phyloP scores from a whole-genome alignment of 2,797 vertebrate species.

The Pteropus rufus region DNA sequence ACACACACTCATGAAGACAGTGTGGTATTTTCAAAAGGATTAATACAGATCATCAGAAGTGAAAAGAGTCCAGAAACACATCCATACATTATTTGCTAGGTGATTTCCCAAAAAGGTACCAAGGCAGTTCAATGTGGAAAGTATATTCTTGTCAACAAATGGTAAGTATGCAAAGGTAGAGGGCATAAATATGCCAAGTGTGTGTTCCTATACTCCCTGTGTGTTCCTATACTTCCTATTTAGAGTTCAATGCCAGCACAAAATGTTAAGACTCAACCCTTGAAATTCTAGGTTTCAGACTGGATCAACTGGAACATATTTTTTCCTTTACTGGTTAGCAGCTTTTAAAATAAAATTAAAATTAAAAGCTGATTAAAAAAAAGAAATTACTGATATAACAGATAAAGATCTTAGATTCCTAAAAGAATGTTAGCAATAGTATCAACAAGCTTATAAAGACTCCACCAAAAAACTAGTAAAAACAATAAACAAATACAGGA shows the following conservation, averaged over 20 bases:
- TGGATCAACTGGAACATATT: background rate
- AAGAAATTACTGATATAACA: background rate
- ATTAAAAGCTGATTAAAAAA: background rate
- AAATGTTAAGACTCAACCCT: background rate
- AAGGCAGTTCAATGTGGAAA: background rate
- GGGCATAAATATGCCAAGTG: background rate
- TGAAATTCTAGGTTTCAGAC: background rate
- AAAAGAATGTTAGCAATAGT: background rate
- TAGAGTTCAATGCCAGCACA: background rate
- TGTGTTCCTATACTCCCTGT: background rate
- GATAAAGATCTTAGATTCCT: background rate
- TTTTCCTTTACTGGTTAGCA: background rate
- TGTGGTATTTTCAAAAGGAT: background rate
- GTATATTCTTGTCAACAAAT: background rate
- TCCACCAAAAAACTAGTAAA: no score
- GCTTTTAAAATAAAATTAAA: background rate
- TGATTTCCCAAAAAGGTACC: background rate
- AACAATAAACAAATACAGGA: no score
- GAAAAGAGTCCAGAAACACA: background rate
- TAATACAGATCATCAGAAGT: background rate
- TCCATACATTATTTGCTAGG: background rate
- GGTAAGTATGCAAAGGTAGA: background rate
- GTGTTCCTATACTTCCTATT: background rate
- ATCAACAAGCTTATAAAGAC: background rate
- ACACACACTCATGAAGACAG: background rate